Percentiles rank a stretch among this genome's conserved stretches.
Evolutionary conservation across 2,797 vertebrate species (phyloP).

Genomic region (Hozukius guyotensis): DNA sequence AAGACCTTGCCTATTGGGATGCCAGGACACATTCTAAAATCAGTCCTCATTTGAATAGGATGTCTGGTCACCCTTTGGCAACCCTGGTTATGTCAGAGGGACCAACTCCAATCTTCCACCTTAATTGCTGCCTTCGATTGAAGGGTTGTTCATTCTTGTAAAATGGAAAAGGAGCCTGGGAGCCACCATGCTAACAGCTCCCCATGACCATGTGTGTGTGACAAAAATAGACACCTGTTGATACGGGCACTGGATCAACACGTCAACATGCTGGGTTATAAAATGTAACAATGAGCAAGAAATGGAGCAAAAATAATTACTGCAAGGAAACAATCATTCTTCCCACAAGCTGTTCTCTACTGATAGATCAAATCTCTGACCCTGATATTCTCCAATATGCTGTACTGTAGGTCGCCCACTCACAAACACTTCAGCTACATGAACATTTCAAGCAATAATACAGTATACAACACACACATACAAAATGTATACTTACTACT

Average conservation of each 20-base stretch:
- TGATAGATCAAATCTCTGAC: not conserved
- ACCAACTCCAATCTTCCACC: slow-evolving; percentile 1
- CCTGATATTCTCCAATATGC: not conserved
- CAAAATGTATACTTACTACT: not conserved
- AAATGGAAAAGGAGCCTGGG: not conserved
- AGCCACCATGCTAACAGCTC: slow-evolving; percentile 38
- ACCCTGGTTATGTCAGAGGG: not conserved
- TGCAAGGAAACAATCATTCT: not conserved
- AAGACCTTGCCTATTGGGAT: not conserved
- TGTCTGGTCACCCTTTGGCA: slow-evolving; percentile 11
- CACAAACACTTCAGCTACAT: not conserved
- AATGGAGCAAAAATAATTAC: not conserved
- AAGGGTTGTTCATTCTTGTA: not conserved
- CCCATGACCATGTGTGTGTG: slow-evolving; percentile 17
- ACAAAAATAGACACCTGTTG: slow-evolving; percentile 21
- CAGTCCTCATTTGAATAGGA: slow-evolving; percentile 10
- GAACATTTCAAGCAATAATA: not conserved
- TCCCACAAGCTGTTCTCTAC: not conserved
- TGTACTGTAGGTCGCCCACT: not conserved
- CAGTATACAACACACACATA: not conserved
- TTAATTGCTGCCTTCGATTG: slow-evolving; percentile 26
- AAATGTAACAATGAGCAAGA: not conserved
- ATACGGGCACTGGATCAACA: not conserved
- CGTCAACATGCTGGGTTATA: not conserved
- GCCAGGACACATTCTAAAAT: slow-evolving; percentile 1